These are phyloP conservation scores for Chitala chitala DNA, from an alignment of 2,113 vertebrate genomes.

Conservation along the genomic window DNA sequence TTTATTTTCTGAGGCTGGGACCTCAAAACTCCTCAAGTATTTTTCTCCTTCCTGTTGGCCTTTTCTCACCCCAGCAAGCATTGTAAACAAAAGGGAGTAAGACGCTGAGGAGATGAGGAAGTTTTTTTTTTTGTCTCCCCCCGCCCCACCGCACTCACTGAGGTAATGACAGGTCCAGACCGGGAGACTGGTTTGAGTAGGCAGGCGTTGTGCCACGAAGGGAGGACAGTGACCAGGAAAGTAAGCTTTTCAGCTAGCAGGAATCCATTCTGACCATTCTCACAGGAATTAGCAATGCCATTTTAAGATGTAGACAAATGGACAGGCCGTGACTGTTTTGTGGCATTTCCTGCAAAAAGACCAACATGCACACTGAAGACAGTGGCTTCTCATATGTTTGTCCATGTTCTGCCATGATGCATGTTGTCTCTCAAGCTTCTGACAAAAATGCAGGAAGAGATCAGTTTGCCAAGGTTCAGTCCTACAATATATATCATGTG, in stretches of 20 bases:
- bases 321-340: slow-evolving; percentile 41
- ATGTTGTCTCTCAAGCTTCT: too few relatives aligned
- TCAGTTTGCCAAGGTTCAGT: slow-evolving; percentile 21
- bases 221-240: too few relatives aligned
- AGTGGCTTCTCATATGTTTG: slow-evolving; percentile 23
- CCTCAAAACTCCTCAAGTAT: slow-evolving; percentile 13
- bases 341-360: slow-evolving; percentile 22
- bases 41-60: slow-evolving; percentile 7
- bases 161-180: slow-evolving; percentile 43
- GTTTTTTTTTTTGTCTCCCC: slow-evolving; percentile 1
- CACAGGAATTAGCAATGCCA: slow-evolving; percentile 19
- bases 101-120: slow-evolving; percentile 27
- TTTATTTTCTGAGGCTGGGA: neutral
- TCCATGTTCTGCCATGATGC: slow-evolving; percentile 41
- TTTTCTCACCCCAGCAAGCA: slow-evolving; percentile 17
- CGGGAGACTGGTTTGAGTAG: slow-evolving; percentile 27
- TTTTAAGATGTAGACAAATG: slow-evolving; percentile 32
- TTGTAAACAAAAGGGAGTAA: slow-evolving; percentile 43
- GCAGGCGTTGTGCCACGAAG: too few relatives aligned
- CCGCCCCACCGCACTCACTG: slow-evolving; percentile 18
- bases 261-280: too few relatives aligned
- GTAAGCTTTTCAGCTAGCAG: too few relatives aligned
- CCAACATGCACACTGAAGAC: slow-evolving; percentile 5
- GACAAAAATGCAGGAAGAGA: slow-evolving; percentile 45
- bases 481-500: slow-evolving; percentile 28